Evolutionary conservation across 1,140 invertebrate genomes (phyloP).

Genomic region (Lineus longissimus): DNA sequence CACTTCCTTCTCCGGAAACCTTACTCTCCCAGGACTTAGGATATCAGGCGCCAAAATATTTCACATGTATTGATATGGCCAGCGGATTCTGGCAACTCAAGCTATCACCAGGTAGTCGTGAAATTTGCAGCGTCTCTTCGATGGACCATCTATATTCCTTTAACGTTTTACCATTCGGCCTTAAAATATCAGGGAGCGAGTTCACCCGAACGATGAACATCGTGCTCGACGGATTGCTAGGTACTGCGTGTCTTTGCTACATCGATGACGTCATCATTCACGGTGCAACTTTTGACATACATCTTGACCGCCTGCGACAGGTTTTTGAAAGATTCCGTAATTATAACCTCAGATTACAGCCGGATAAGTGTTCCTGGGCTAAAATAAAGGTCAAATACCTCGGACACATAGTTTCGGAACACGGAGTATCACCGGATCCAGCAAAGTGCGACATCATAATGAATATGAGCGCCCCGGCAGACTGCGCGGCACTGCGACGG

Average conservation of each 20-base stretch:
- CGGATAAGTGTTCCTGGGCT: constrained; percentile 19
- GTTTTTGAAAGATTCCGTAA: constrained; percentile 20
- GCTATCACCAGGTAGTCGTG: constrained; percentile 25
- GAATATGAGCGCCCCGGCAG: constrained; percentile 19
- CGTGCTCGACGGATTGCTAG: constrained; percentile 17
- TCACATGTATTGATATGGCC: constrained; percentile 26
- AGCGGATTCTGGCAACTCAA: constrained; percentile 50
- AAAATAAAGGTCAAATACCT: constrained; percentile 18
- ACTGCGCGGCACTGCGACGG: constrained; percentile 1
- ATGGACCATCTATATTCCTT: constrained; percentile 9
- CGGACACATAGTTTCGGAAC: constrained; percentile 22
- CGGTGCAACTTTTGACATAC: constrained; percentile 16
- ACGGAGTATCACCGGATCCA: constrained; percentile 20
- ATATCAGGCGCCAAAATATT: constrained; percentile 14
- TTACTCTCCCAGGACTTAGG: too few species aligned
- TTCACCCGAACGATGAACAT: constrained; percentile 21
- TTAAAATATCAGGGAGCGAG: constrained; percentile 15
- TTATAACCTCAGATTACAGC: constrained; percentile 21
- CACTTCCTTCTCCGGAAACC: too few species aligned
- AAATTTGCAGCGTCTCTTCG: constrained; percentile 17
- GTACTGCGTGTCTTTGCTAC: constrained; percentile 18
- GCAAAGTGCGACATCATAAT: constrained; percentile 15
- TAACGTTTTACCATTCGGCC: constrained; percentile 17
- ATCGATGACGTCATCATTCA: constrained; percentile 26
- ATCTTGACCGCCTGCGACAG: constrained; percentile 12